phyloP scores from a whole-genome alignment of 2,888 invertebrate genomes.

The Ditula angustiorana region DNA sequence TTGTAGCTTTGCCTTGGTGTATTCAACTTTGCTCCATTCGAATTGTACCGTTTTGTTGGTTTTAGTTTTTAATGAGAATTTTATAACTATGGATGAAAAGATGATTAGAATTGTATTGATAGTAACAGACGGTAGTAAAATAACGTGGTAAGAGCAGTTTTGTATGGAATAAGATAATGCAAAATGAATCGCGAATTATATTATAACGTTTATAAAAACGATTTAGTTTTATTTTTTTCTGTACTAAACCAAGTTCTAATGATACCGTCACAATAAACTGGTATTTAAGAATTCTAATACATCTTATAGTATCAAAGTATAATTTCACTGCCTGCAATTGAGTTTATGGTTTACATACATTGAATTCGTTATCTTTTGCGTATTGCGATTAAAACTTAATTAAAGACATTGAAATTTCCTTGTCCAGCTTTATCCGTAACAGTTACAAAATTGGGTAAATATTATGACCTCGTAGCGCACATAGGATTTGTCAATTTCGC shows the following conservation, averaged over 20 bases:
- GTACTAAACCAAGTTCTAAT: constrained; percentile 13
- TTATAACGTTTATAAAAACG: neutral
- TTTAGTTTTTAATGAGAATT: neutral
- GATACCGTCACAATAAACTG: constrained; percentile 1
- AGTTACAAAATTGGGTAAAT: constrained; percentile 7
- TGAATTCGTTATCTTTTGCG: neutral
- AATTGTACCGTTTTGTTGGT: too few species aligned
- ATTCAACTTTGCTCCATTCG: neutral
- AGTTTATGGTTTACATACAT: neutral
- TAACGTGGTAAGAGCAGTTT: constrained; percentile 20
- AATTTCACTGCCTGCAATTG: constrained; percentile 19
- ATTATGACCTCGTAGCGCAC: constrained; percentile 11
- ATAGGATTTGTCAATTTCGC: neutral
- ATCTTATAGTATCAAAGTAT: constrained; percentile 14
- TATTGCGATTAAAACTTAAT: constrained; percentile 5
- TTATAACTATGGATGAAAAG: constrained; percentile 28
- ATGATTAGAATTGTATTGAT: constrained; percentile 8
- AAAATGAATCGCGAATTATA: too few species aligned
- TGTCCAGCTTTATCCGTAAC: constrained; percentile 3
- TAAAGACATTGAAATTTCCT: constrained; percentile 17
- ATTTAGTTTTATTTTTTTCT: neutral
- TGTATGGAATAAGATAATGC: neutral
- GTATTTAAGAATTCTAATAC: neutral
- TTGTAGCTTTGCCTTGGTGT: constrained; percentile 3
- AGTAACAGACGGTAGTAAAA: constrained; percentile 24